These are phyloP conservation scores for Arizona elegans DNA, from an alignment of 2,113 vertebrate species.

Conservation along the genomic window DNA sequence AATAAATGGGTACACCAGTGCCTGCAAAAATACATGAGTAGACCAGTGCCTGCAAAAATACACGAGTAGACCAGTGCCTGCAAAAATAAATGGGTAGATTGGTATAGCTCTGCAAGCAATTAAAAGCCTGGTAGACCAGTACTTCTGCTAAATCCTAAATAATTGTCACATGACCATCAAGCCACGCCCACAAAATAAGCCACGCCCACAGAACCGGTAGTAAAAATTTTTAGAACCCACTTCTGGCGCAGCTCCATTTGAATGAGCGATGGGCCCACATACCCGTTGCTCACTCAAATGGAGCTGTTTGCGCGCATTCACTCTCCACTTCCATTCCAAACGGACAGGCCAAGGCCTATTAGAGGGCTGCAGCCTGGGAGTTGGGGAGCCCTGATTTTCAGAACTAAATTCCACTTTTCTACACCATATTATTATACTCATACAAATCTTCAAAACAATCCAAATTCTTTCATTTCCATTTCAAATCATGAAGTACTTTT, in stretches of 20 bases:
- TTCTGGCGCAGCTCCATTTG: background rate
- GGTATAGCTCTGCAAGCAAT: too few relatives aligned
- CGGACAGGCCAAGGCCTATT: background rate
- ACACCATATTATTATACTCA: background rate
- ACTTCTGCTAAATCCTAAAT: too few relatives aligned
- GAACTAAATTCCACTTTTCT: background rate
- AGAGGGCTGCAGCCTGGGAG: accelerated
- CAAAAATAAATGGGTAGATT: too few relatives aligned
- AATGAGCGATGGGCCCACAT: accelerated
- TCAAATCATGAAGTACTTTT: background rate
- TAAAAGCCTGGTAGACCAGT: too few relatives aligned
- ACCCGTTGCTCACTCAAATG: background rate
- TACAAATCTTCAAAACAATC: background rate
- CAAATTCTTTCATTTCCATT: background rate
- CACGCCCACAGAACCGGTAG: too few relatives aligned
- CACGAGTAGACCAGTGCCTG: too few relatives aligned
- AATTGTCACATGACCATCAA: too few relatives aligned
- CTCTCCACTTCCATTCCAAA: background rate
- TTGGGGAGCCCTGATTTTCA: background rate
- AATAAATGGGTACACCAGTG: too few relatives aligned
- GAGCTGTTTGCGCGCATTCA: background rate
- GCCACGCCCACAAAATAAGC: too few relatives aligned
- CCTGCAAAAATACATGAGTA: too few relatives aligned
- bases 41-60: too few relatives aligned
- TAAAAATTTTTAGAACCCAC: too few relatives aligned